These are phyloP conservation scores for Sorex maritimensis DNA, from an alignment of 2,797 vertebrate species.

Conservation along the genomic window DNA sequence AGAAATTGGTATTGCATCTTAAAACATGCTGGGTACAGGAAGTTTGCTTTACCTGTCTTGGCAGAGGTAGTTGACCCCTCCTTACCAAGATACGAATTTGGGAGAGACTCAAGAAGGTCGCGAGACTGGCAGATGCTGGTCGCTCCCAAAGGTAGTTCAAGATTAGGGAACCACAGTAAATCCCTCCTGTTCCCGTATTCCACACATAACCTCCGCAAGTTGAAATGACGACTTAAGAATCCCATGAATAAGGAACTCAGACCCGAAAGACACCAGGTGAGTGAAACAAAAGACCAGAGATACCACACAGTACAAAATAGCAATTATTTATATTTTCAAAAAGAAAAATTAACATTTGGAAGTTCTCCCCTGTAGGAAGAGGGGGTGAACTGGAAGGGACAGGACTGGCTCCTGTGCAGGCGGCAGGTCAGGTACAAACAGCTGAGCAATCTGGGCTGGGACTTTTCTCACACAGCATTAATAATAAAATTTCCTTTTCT, in stretches of 20 bases:
- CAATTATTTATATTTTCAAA: constrained; percentile 92
- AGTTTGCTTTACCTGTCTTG: background rate
- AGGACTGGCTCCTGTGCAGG: constrained; percentile 89
- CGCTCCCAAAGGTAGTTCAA: constrained; percentile 49
- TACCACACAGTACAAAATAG: constrained; percentile 92
- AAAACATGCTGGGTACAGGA: background rate
- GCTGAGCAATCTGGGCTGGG: constrained; percentile 88
- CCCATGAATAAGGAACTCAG: constrained; percentile 52
- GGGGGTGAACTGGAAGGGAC: constrained; percentile 88
- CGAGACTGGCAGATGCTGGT: constrained; percentile 18
- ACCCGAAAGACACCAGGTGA: constrained; percentile 58
- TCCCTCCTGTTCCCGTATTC: constrained; percentile 32
- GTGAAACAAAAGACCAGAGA: constrained; percentile 85
- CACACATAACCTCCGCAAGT: constrained; percentile 48
- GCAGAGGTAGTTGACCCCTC: constrained; percentile 4
- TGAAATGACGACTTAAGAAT: constrained; percentile 64
- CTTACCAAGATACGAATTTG: background rate
- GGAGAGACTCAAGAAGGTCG: constrained; percentile 5
- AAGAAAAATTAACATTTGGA: constrained; percentile 90
- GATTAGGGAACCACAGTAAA: constrained; percentile 17
- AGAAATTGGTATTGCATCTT: background rate
- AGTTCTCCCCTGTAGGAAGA: constrained; percentile 89
- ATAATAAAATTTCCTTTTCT: constrained; percentile 86
- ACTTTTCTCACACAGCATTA: constrained; percentile 82
- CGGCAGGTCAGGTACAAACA: constrained; percentile 87